Evolutionary conservation across 2,888 invertebrate genomes (phyloP), one percentile per base, ranked within the genome.

Genomic region (Agapostemon virescens): DNA sequence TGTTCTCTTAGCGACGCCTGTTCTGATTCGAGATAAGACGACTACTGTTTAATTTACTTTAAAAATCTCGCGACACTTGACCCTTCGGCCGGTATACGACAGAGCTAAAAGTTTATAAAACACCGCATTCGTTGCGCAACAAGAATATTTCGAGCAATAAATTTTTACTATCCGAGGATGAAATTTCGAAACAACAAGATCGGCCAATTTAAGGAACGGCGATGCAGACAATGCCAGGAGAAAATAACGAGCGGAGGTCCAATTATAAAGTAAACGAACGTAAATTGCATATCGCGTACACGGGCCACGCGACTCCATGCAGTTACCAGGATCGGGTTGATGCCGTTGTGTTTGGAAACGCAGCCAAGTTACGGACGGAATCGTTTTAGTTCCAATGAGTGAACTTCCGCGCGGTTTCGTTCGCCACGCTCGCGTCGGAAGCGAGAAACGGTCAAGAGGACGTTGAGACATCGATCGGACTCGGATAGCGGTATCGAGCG

Each of bases 381-480:
- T 67, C 49, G 87, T 67, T 69, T 79, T 36, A 66, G 69, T 81
- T 79, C 42, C 69, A 67, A 30, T 42, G 80, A 70, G 49, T 70
- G 69, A 79, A 61, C 66, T 79, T 73, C 63, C 79, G 69, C 33
- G 23, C 74, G 55, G 66, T 80, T 81, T 80, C 72, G 40, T 81
- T 71, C 55, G 68, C 23, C 64, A 17, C 26, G 67, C 33, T 71
- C 52, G 70, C 70, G 52, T 76, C 71, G 81, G 64, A 81, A 76
- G 69, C 71, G 69, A 70, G 69, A 67, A 70, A 70, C 75, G 58
- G 68, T 55, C 33, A 69, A 72, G 71, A 81, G 81, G 75, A 80
- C 74, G 81, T 81, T 81, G 63, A 68, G 81, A 81, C 74, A 81
- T 74, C 63, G 75, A 81, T 81, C 36, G 64, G n/a, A 30, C 58